A percentile compares a stretch with the other conserved stretches of the same genome.
phyloP scores from a whole-genome alignment of 2,888 invertebrate genomes.

The Chirona hameri region DNA sequence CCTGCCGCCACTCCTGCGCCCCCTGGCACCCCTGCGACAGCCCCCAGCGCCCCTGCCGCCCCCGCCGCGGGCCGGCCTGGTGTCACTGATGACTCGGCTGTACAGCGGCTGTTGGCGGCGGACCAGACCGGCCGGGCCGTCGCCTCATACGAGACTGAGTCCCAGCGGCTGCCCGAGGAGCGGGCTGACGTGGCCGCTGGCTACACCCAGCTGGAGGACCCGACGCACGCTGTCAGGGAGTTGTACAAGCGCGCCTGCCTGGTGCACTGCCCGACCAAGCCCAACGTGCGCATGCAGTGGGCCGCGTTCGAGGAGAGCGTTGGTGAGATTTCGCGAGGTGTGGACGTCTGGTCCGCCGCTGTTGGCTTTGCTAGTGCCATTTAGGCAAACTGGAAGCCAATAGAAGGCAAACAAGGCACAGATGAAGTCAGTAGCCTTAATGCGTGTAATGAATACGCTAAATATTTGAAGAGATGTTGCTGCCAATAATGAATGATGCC shows the following conservation, averaged over 20 bases:
- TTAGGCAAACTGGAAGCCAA: no score
- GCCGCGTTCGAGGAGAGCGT: conserved; percentile 56
- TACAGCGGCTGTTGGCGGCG: not conserved
- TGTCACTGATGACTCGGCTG: not conserved
- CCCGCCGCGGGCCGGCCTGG: not conserved
- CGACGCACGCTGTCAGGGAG: conserved; percentile 45
- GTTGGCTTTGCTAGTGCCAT: no score
- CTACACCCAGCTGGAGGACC: not conserved
- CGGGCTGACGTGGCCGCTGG: not conserved
- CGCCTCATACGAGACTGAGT: conserved; percentile 32
- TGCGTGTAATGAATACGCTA: no score
- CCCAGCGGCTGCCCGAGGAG: conserved; percentile 33
- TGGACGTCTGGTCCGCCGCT: no score
- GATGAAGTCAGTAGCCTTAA: no score
- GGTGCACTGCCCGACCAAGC: conserved; percentile 54
- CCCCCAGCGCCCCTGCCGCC: not conserved
- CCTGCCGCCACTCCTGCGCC: no score
- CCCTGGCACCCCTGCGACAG: no score
- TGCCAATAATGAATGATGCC: no score
- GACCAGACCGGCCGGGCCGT: not conserved
- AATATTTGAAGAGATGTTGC: no score
- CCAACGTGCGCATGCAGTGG: conserved; percentile 54
- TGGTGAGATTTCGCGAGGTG: conserved; percentile 46
- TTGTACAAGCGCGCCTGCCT: conserved; percentile 54
- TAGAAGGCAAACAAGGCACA: no score